phyloP scores from a whole-genome alignment of 2,113 vertebrate genomes.

The Rhadina sibilatrix region DNA sequence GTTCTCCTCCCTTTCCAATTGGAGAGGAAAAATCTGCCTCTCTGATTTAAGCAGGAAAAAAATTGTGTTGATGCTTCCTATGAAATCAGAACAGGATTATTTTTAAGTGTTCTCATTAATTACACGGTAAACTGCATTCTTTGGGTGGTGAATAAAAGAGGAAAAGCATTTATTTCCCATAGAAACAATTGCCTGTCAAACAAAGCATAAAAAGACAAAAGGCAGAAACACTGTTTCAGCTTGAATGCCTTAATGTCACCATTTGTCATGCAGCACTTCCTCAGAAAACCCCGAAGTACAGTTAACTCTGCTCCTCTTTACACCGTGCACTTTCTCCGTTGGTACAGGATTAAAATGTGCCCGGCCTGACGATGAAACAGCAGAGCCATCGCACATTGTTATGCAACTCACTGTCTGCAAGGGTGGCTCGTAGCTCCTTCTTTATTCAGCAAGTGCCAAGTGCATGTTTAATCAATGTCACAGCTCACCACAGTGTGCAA shows the following conservation, averaged over 20 bases:
- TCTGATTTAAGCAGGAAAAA: background rate
- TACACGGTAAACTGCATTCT: slow-evolving; percentile 17
- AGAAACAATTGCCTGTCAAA: slow-evolving; percentile 59
- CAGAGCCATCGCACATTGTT: slow-evolving; percentile 61
- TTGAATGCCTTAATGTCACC: slow-evolving; percentile 54
- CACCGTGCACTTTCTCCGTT: background rate
- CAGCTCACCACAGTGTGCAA: slow-evolving; percentile 66
- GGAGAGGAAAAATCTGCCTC: background rate
- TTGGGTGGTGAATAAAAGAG: background rate
- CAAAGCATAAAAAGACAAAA: slow-evolving; percentile 61
- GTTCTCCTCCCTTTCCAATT: background rate
- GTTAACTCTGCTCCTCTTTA: slow-evolving; percentile 40
- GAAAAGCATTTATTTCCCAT: background rate
- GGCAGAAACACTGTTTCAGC: slow-evolving; percentile 55
- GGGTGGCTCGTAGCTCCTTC: slow-evolving; percentile 65
- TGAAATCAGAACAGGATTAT: background rate
- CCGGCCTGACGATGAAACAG: slow-evolving; percentile 66
- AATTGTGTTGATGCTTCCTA: background rate
- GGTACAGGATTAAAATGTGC: slow-evolving; percentile 61
- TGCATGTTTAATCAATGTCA: slow-evolving; percentile 74
- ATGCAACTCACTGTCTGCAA: slow-evolving; percentile 70
- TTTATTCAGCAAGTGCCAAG: slow-evolving; percentile 74
- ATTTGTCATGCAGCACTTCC: slow-evolving; percentile 53
- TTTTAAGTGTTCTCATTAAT: slow-evolving; percentile 1
- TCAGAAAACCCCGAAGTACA: slow-evolving; percentile 23